Conservation (phyloP, 2,888 invertebrate species). For the Leptura quadrifasciata region DNA sequence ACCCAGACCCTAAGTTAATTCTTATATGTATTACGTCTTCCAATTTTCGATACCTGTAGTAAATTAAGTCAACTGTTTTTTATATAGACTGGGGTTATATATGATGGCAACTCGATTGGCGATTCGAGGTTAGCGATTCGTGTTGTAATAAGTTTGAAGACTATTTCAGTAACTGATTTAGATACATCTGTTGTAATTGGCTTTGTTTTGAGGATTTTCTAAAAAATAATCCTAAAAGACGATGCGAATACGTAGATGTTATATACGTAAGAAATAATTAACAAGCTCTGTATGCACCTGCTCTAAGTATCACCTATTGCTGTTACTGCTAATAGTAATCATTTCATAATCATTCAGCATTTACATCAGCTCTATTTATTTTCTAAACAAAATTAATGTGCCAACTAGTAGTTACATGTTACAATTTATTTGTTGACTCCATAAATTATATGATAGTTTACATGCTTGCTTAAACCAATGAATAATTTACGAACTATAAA, state of each 20-base stretch:
- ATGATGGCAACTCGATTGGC: no score
- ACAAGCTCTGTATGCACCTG: constrained; percentile 14
- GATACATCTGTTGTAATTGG: no score
- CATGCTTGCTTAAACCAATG: background rate
- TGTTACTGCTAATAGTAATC: background rate
- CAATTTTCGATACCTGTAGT: no score
- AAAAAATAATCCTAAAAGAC: no score
- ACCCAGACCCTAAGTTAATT: no score
- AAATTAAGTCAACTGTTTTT: no score
- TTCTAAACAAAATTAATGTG: background rate
- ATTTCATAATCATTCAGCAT: background rate
- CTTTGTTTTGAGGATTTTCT: no score
- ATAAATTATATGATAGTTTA: constrained; percentile 5
- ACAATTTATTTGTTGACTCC: background rate
- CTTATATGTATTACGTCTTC: no score
- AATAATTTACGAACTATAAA: background rate
- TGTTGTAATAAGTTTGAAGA: no score
- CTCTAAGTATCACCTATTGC: background rate
- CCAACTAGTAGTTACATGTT: background rate
- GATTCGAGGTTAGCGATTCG: no score
- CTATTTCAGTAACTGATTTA: no score
- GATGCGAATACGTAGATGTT: background rate
- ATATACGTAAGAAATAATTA: background rate
- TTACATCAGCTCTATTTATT: background rate
- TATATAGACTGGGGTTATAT: no score